Conservation (phyloP, 37 sponge, comb jelly and placozoan species). For the Haliclona indistincta region DNA sequence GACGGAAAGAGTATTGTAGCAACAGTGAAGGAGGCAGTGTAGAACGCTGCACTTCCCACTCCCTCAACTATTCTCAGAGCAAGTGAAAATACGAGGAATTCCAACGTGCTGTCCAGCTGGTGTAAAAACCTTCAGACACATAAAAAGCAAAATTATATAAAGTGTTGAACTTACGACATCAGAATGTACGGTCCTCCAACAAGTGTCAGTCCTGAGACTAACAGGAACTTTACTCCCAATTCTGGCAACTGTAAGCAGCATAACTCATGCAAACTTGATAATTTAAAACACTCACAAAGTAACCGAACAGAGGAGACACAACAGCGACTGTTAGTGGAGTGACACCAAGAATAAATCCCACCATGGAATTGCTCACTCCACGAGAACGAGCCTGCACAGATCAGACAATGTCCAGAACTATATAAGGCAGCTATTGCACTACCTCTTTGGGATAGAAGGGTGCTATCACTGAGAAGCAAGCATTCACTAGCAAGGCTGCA, state of each 20-base stretch:
- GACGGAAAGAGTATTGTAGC: slow-evolving; percentile 19
- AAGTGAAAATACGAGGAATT: slow-evolving; percentile 5
- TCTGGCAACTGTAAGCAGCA: slow-evolving; percentile 22
- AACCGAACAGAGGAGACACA: slow-evolving; percentile 48
- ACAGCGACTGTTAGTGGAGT: slow-evolving; percentile 55
- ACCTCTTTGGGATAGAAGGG: slow-evolving; percentile 61
- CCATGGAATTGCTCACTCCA: slow-evolving; percentile 9
- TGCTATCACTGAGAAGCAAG: slow-evolving; percentile 33
- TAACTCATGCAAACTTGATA: no score
- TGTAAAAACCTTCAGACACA: slow-evolving; percentile 9
- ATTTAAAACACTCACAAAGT: slow-evolving; percentile 54
- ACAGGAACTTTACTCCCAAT: slow-evolving; percentile 38
- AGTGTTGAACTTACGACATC: slow-evolving; percentile 40
- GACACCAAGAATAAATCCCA: slow-evolving; percentile 42
- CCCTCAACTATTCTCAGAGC: slow-evolving; percentile 46
- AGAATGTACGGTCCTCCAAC: slow-evolving; percentile 31
- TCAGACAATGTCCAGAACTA: no score
- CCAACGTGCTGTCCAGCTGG: neutral
- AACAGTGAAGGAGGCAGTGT: slow-evolving; percentile 39
- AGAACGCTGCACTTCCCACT: slow-evolving; percentile 29
- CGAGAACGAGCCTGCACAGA: slow-evolving; percentile 37
- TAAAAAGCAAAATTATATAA: no score
- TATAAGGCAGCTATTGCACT: no score
- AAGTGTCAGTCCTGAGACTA: slow-evolving; percentile 19
- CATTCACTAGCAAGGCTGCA: slow-evolving; percentile 15